Conservation (phyloP, 2,113 vertebrate genomes). For the Cyanoramphus novaezelandiae region DNA sequence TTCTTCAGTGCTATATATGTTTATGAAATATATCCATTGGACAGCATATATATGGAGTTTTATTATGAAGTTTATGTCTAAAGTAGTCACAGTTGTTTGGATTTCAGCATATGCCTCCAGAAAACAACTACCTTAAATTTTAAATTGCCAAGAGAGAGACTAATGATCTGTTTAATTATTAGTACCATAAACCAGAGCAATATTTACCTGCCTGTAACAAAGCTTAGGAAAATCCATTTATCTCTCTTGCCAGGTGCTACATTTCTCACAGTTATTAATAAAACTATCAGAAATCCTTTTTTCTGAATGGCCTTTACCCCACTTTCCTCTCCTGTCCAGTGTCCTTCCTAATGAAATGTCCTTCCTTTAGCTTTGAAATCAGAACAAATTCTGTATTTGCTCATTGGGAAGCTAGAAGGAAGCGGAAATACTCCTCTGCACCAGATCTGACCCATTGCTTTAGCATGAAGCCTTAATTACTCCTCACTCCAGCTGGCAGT, state of each 20-base stretch:
- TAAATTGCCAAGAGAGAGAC: conserved; percentile 14
- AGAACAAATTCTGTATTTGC: not conserved
- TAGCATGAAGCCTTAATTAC: not conserved
- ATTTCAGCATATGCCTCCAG: not conserved
- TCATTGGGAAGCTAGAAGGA: not conserved
- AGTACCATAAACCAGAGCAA: conserved; percentile 67
- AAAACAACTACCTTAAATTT: conserved; percentile 12
- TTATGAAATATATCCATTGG: not conserved
- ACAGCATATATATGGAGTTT: not conserved
- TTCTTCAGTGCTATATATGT: not conserved
- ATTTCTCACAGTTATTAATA: conserved; percentile 72
- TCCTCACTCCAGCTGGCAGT: not conserved
- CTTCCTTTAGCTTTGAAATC: not conserved
- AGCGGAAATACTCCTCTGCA: not conserved
- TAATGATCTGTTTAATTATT: conserved; percentile 75
- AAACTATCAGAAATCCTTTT: conserved; percentile 53
- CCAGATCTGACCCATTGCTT: not conserved
- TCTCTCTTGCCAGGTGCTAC: conserved; percentile 71
- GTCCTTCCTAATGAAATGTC: not conserved
- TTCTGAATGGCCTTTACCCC: not conserved
- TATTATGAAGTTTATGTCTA: not conserved
- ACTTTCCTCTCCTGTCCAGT: not conserved
- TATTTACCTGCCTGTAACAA: conserved; percentile 70
- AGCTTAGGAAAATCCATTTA: conserved; percentile 65
- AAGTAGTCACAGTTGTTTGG: not conserved